Evolutionary conservation across 2,888 invertebrate genomes (phyloP).

Genomic region (Emesis furor): DNA sequence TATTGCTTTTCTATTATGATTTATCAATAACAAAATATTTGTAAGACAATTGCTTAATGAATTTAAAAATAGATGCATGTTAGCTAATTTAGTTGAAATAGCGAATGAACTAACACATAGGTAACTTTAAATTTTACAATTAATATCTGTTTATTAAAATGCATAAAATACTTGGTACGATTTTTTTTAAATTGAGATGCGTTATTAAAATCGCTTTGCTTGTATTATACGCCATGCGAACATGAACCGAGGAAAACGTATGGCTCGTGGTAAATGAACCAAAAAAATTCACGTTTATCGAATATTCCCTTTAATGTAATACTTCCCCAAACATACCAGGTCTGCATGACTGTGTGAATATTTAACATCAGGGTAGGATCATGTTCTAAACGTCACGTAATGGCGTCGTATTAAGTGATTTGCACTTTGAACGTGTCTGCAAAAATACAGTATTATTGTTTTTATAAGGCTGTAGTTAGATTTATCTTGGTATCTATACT

Average conservation of each 20-base stretch:
- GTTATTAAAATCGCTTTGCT: slow-evolving; percentile 17
- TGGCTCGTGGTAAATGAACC: slow-evolving; percentile 86
- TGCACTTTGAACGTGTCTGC: slow-evolving; percentile 32
- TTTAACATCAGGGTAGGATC: slow-evolving; percentile 82
- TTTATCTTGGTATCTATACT: no score
- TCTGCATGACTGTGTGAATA: slow-evolving; percentile 87
- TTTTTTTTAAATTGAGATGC: background rate
- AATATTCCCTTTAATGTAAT: slow-evolving; percentile 85
- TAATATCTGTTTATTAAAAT: background rate
- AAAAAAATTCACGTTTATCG: slow-evolving; percentile 86
- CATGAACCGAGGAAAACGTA: slow-evolving; percentile 78
- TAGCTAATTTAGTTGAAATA: no score
- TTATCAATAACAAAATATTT: no score
- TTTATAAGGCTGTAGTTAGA: background rate
- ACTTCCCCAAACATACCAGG: slow-evolving; percentile 77
- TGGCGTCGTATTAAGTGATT: slow-evolving; percentile 73
- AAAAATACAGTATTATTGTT: slow-evolving; percentile 20
- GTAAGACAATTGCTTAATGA: no score
- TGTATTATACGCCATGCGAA: slow-evolving; percentile 49
- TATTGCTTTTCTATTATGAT: no score
- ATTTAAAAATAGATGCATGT: no score
- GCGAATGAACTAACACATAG: no score
- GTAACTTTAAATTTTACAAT: no score
- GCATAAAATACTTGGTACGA: background rate
- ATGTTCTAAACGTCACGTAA: slow-evolving; percentile 84